phyloP scores from a whole-genome alignment of 1,140 invertebrate genomes.

The Copidosoma floridanum region DNA sequence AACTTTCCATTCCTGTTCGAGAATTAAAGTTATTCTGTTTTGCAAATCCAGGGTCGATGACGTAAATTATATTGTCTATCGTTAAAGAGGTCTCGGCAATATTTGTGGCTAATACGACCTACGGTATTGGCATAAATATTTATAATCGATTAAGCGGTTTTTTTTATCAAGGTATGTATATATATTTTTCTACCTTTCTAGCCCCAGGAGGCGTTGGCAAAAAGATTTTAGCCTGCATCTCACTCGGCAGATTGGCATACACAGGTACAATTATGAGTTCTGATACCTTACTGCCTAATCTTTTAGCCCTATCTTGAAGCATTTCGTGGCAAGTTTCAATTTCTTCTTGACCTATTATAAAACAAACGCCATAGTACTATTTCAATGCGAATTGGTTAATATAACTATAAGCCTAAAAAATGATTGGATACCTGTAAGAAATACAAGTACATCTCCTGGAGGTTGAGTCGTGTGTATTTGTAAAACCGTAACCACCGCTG shows the following conservation, averaged over 20 bases:
- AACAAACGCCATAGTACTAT: too few species aligned
- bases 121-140: not conserved
- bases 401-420: not conserved
- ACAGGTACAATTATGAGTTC: slow-evolving; percentile 95
- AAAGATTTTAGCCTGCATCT: slow-evolving; percentile 98
- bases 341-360: slow-evolving; percentile 70
- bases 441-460: slow-evolving; percentile 93
- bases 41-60: slow-evolving; percentile 98
- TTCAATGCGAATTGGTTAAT: not conserved
- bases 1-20: slow-evolving; percentile 95
- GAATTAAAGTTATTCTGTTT: slow-evolving; percentile 99
- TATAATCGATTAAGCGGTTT: not conserved
- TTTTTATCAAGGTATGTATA: not conserved
- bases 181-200: slow-evolving; percentile 85
- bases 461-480: slow-evolving; percentile 98
- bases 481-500: slow-evolving; percentile 91
- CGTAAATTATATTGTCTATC: slow-evolving; percentile 98
- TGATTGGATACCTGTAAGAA: slow-evolving; percentile 83
- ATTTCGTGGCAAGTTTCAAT: slow-evolving; percentile 96
- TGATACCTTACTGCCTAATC: slow-evolving; percentile 88
- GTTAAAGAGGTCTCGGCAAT: slow-evolving; percentile 99
- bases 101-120: slow-evolving; percentile 95
- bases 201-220: slow-evolving; percentile 92
- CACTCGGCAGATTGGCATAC: slow-evolving; percentile 97
- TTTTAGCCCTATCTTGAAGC: slow-evolving; percentile 83